A percentile compares a stretch with the other conserved stretches of the same genome.
phyloP scores from a whole-genome alignment of 2,797 vertebrate genomes.

The Chelidonichthys spinosus region DNA sequence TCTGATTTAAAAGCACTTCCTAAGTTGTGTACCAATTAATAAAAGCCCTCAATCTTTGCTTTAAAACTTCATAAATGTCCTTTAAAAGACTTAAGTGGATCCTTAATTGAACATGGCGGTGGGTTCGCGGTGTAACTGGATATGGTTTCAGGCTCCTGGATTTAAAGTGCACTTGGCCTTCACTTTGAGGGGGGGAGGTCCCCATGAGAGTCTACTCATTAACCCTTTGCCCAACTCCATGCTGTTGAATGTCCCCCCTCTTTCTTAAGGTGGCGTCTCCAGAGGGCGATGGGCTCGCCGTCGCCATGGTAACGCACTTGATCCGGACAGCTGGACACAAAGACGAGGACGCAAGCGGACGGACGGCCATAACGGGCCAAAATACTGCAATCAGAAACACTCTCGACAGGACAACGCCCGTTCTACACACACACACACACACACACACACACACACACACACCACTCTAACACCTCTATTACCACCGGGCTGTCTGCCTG shows the following conservation, averaged over 20 bases:
- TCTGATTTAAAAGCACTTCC: neutral
- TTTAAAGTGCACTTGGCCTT: conserved; percentile 57
- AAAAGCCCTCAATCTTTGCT: neutral
- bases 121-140: neutral
- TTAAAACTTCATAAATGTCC: neutral
- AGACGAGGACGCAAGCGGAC: conserved; percentile 44
- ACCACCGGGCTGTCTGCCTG: conserved; percentile 52
- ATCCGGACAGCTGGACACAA: conserved; percentile 66
- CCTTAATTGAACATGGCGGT: neutral
- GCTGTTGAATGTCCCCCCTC: conserved; percentile 58
- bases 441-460: neutral
- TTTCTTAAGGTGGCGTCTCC: conserved; percentile 53
- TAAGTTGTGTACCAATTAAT: no score
- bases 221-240: conserved; percentile 36
- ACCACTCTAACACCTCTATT: conserved; percentile 49
- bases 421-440: neutral
- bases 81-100: neutral
- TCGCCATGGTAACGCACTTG: conserved; percentile 73
- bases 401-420: neutral
- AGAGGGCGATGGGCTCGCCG: conserved; percentile 62
- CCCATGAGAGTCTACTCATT: conserved; percentile 62
- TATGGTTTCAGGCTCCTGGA: conserved; percentile 42
- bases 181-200: conserved; percentile 31
- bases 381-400: conserved; percentile 1
- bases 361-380: neutral